Conservation (phyloP, 1,140 invertebrate genomes). For the Pseudomyrmex gracilis region DNA sequence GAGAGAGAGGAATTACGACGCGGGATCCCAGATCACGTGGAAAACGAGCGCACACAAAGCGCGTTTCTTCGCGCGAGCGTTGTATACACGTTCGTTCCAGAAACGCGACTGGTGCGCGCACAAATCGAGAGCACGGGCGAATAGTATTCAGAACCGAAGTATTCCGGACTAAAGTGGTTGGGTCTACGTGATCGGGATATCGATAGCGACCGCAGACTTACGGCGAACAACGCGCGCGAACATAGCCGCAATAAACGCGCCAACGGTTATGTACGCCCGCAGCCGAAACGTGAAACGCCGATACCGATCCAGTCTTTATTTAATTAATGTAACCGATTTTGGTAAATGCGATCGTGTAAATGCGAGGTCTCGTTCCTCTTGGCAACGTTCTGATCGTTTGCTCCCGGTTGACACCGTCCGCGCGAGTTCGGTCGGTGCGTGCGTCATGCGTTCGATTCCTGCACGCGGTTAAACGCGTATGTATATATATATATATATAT, state of each 20-base stretch:
- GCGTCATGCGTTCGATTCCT: conserved; percentile 11
- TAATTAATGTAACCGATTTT: conserved; percentile 76
- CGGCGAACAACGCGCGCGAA: conserved; percentile 60
- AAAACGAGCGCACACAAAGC: conserved; percentile 37
- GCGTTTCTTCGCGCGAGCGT: conserved; percentile 4
- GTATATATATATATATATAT: no score
- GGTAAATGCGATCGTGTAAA: conserved; percentile 66
- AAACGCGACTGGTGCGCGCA: conserved; percentile 15
- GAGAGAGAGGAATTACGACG: conserved; percentile 33
- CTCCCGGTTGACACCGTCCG: conserved; percentile 5
- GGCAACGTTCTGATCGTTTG: conserved; percentile 56
- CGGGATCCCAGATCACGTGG: background rate
- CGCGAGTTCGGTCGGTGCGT: conserved; percentile 55
- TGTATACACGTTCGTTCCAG: background rate
- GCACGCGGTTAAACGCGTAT: conserved; percentile 38
- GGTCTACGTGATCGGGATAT: conserved; percentile 70
- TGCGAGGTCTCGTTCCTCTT: conserved; percentile 51
- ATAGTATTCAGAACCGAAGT: conserved; percentile 70
- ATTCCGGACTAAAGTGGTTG: conserved; percentile 67
- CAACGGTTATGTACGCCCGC: conserved; percentile 26
- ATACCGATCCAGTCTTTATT: conserved; percentile 69
- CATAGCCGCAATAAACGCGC: conserved; percentile 65
- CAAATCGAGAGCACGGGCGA: conserved; percentile 48
- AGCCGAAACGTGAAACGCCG: conserved; percentile 54
- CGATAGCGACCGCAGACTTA: conserved; percentile 72